Conservation (phyloP, 2,797 vertebrate genomes). For the Bucorvus abyssinicus region DNA sequence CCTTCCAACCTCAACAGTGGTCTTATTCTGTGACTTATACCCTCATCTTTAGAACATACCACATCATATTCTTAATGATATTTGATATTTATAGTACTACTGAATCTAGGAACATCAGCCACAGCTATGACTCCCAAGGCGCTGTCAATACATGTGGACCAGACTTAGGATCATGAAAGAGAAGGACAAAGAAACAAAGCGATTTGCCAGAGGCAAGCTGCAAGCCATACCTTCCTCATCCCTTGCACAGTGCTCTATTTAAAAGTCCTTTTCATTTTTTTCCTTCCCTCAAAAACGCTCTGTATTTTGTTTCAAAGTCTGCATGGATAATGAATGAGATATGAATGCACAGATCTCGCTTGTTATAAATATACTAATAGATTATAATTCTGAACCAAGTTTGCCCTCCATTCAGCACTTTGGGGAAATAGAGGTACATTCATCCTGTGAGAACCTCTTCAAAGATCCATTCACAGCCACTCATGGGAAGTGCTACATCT, state of each 20-base stretch:
- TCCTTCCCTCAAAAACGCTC: background rate
- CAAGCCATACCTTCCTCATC: background rate
- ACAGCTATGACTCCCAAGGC: background rate
- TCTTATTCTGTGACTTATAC: background rate
- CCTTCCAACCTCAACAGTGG: background rate
- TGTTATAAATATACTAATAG: slow-evolving; percentile 11
- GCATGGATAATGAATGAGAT: background rate
- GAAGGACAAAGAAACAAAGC: background rate
- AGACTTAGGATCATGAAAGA: background rate
- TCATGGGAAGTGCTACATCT: slow-evolving; percentile 24
- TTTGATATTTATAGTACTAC: background rate
- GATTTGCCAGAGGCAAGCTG: background rate
- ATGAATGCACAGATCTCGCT: slow-evolving; percentile 13
- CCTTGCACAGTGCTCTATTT: background rate
- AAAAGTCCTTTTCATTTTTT: background rate
- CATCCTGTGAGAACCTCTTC: slow-evolving; percentile 52
- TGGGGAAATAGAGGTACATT: slow-evolving; percentile 55
- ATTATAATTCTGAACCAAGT: slow-evolving; percentile 29
- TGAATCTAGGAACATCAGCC: background rate
- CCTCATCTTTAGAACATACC: background rate
- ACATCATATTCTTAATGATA: background rate
- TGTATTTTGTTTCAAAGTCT: slow-evolving; percentile 1
- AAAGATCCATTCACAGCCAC: slow-evolving; percentile 55
- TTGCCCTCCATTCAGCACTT: slow-evolving; percentile 28
- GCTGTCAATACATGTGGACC: background rate